phyloP scores from a whole-genome alignment of 2,888 invertebrate species.

The Yponomeuta cagnagella region DNA sequence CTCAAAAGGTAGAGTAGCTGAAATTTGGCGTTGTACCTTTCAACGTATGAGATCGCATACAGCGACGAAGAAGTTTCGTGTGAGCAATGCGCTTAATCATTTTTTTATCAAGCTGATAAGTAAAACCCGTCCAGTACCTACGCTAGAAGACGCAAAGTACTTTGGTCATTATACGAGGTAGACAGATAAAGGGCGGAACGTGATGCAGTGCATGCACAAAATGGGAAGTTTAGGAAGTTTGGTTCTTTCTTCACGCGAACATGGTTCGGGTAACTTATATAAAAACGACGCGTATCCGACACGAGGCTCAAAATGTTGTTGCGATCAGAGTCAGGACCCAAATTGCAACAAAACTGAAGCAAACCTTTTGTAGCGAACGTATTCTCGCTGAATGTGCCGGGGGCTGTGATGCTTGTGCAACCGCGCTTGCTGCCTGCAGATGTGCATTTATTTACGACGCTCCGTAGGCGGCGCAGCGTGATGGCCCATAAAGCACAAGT shows the following conservation, averaged over 20 bases:
- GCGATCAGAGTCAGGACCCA: no score
- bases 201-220: neutral
- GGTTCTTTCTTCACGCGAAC: no score
- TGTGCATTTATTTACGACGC: slow-evolving; percentile 46
- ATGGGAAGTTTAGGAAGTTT: no score
- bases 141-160: neutral
- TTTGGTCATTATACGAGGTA: neutral
- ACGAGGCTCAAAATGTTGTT: no score
- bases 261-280: no score
- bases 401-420: slow-evolving; percentile 3
- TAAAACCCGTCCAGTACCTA: neutral
- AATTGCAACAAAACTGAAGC: neutral
- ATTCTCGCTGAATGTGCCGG: neutral
- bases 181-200: neutral
- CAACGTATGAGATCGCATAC: neutral
- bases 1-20: no score
- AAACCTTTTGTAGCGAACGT: neutral
- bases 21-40: neutral
- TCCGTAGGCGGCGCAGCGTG: slow-evolving; percentile 47
- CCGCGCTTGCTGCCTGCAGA: slow-evolving; percentile 4
- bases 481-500: slow-evolving; percentile 62
- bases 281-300: no score
- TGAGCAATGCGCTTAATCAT: neutral
- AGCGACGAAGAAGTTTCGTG: neutral
- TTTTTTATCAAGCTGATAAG: slow-evolving; percentile 1